Evolutionary conservation across 2,113 vertebrate genomes (phyloP).

Genomic region (Crotalus helleri): DNA sequence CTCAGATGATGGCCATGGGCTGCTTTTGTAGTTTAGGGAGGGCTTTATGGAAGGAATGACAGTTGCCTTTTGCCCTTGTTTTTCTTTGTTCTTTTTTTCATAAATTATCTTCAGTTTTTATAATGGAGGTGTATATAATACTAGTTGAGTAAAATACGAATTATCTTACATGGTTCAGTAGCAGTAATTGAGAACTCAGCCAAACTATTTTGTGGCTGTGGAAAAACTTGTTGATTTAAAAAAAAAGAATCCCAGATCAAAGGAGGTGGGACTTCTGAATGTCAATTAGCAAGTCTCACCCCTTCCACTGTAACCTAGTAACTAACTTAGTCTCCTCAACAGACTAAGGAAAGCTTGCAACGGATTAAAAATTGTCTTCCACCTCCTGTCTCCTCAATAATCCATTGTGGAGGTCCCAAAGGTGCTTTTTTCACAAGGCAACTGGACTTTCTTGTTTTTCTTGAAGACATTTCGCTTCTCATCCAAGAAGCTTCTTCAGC

Average conservation of each 20-base stretch:
- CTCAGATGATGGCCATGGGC: neutral
- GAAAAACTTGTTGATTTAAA: neutral
- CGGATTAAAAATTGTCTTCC: neutral
- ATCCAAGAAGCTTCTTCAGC: too few species aligned
- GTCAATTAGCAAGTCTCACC: neutral
- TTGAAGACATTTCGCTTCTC: too few species aligned
- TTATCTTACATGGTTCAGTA: neutral
- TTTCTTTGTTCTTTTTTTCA: neutral
- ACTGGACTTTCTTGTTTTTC: too few species aligned
- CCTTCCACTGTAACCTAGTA: neutral
- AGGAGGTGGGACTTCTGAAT: neutral
- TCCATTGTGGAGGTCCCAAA: neutral
- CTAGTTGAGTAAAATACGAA: neutral
- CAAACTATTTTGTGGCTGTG: neutral
- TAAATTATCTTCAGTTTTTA: neutral
- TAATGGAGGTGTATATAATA: neutral
- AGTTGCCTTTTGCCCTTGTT: neutral
- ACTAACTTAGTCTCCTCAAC: neutral
- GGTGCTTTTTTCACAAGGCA: too few species aligned
- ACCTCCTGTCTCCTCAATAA: neutral
- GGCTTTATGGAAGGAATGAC: neutral
- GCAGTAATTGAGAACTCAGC: neutral
- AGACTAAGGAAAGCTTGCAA: neutral
- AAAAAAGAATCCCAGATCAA: neutral
- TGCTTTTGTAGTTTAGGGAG: neutral